Conservation (phyloP, 2,113 vertebrate species). For the Sminthopsis crassicaudata region DNA sequence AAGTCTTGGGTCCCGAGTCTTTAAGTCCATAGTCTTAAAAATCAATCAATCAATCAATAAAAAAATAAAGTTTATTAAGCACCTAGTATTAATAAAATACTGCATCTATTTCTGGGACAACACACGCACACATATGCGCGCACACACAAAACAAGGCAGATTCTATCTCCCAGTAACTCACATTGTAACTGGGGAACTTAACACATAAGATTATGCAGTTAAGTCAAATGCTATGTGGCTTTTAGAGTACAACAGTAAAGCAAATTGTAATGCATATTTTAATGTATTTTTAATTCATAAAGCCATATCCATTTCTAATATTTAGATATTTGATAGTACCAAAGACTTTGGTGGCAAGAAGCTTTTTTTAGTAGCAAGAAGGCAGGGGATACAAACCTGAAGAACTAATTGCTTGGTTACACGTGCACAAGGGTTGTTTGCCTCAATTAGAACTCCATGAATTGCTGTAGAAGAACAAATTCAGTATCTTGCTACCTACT, state of each 20-base stretch:
- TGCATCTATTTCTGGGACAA: background rate
- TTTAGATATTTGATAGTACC: background rate
- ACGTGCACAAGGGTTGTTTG: background rate
- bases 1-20: background rate
- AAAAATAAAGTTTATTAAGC: background rate
- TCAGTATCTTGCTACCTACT: background rate
- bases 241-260: background rate
- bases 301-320: background rate
- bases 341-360: background rate
- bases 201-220: background rate
- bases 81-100: background rate
- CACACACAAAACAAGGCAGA: background rate
- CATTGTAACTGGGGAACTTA: background rate
- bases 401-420: background rate
- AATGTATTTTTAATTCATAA: background rate
- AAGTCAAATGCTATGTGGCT: background rate
- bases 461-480: background rate
- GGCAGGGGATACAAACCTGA: background rate
- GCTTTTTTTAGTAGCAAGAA: background rate
- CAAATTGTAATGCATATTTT: background rate
- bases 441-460: background rate
- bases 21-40: background rate
- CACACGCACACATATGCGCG: background rate
- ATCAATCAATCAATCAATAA: background rate
- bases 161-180: background rate